Percentiles rank a stretch among this genome's conserved stretches.
These are phyloP conservation scores for Amphiprion clarkii DNA, from an alignment of 2,797 vertebrate species.

Conservation along the genomic window DNA sequence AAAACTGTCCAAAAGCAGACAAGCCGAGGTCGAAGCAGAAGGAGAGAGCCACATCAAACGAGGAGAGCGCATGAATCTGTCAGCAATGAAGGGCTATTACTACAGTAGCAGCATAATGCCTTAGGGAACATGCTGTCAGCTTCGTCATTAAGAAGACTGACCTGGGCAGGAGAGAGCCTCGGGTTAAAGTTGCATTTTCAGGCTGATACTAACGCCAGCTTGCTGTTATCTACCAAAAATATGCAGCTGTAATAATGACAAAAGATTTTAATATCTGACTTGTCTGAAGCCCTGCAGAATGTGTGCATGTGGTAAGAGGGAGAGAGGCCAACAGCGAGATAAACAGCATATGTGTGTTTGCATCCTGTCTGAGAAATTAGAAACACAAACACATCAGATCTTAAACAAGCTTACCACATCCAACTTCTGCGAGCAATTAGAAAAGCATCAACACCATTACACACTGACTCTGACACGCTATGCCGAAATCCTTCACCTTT, in stretches of 20 bases:
- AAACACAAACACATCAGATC: slow-evolving; percentile 75
- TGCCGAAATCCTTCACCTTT: slow-evolving; percentile 59
- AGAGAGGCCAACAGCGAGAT: slow-evolving; percentile 31
- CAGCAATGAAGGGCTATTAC: slow-evolving; percentile 83
- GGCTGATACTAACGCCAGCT: slow-evolving; percentile 21
- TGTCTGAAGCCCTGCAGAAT: slow-evolving; percentile 19
- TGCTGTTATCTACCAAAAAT: slow-evolving; percentile 21
- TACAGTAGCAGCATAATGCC: slow-evolving; percentile 80
- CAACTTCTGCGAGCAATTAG: slow-evolving; percentile 79
- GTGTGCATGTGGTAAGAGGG: slow-evolving; percentile 15
- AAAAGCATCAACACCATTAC: slow-evolving; percentile 72
- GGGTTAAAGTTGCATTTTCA: slow-evolving; percentile 48
- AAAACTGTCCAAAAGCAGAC: slow-evolving; percentile 67
- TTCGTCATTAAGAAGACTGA: slow-evolving; percentile 80
- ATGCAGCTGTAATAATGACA: background rate
- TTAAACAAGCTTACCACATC: slow-evolving; percentile 76
- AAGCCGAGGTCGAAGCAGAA: slow-evolving; percentile 62
- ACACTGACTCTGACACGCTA: slow-evolving; percentile 66
- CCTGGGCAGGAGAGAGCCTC: slow-evolving; percentile 62
- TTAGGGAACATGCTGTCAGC: slow-evolving; percentile 77
- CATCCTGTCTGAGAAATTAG: slow-evolving; percentile 72
- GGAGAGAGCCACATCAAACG: slow-evolving; percentile 82
- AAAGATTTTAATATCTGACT: background rate
- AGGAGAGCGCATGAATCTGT: slow-evolving; percentile 80
- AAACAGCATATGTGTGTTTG: slow-evolving; percentile 52